Evolutionary conservation across 2,113 vertebrate species (phyloP).

Genomic region (Azemiops feae): DNA sequence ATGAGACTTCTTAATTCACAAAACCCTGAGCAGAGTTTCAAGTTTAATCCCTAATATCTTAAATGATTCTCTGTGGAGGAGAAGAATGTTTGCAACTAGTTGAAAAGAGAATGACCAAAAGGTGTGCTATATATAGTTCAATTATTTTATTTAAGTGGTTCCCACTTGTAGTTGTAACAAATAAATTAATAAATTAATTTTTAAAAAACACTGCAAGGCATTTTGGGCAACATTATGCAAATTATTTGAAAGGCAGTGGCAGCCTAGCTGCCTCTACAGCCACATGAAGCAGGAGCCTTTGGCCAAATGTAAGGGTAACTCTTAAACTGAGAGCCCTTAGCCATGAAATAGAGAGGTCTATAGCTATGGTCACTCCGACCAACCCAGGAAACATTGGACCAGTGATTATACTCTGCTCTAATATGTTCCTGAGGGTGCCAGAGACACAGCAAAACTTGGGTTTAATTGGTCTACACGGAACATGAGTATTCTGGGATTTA

Average conservation of each 20-base stretch:
- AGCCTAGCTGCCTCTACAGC: not conserved
- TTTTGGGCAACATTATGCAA: slow-evolving; percentile 28
- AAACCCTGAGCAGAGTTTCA: not conserved
- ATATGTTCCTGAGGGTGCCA: not conserved
- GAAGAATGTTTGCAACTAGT: not conserved
- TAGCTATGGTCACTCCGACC: not conserved
- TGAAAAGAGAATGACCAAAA: not conserved
- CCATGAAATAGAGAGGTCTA: accelerated
- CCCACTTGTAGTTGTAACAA: slow-evolving; percentile 31
- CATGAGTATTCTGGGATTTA: not conserved
- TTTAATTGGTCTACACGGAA: not conserved
- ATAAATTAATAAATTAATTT: not conserved
- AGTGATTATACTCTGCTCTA: not conserved
- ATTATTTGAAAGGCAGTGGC: slow-evolving; percentile 42
- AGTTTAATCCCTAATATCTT: not conserved
- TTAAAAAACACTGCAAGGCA: slow-evolving; percentile 20
- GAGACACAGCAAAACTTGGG: slow-evolving; percentile 3
- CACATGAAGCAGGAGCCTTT: not conserved
- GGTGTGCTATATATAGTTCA: slow-evolving; percentile 22
- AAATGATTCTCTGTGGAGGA: not conserved
- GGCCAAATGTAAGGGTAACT: not conserved
- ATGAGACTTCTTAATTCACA: too few species aligned
- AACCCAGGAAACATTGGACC: not conserved
- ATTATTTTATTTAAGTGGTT: slow-evolving; percentile 57
- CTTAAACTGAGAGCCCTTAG: not conserved